These are phyloP conservation scores for Anagrus nilaparvatae DNA, from an alignment of 1,140 invertebrate genomes.

Conservation along the genomic window DNA sequence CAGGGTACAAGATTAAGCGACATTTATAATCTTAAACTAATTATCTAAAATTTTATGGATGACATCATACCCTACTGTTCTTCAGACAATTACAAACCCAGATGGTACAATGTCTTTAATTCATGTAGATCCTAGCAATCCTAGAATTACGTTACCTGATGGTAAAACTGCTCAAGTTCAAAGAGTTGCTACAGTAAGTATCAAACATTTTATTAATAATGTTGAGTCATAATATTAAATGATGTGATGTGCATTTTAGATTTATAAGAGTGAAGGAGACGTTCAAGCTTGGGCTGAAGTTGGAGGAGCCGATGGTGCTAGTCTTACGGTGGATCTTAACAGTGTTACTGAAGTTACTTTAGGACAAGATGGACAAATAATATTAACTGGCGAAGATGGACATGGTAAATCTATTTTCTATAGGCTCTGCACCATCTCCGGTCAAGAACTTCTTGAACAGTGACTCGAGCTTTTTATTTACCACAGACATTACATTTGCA, in stretches of 20 bases:
- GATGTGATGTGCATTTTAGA: slow-evolving; percentile 38
- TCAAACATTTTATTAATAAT: neutral
- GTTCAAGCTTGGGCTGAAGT: slow-evolving; percentile 72
- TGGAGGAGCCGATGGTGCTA: slow-evolving; percentile 51
- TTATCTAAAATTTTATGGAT: slow-evolving; percentile 35
- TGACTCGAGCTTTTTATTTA: slow-evolving; percentile 27
- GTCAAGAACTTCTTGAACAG: slow-evolving; percentile 42
- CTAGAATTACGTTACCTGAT: slow-evolving; percentile 89
- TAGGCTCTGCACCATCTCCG: slow-evolving; percentile 45
- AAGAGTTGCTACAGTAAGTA: slow-evolving; percentile 71
- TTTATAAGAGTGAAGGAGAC: slow-evolving; percentile 66
- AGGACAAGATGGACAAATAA: slow-evolving; percentile 87
- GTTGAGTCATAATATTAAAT: neutral
- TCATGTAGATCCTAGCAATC: slow-evolving; percentile 89
- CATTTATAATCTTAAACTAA: slow-evolving; percentile 32
- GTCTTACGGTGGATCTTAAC: slow-evolving; percentile 76
- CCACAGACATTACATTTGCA: slow-evolving; percentile 34
- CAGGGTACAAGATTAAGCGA: slow-evolving; percentile 76
- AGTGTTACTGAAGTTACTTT: slow-evolving; percentile 77
- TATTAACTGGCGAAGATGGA: slow-evolving; percentile 87
- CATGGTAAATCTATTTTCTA: slow-evolving; percentile 62
- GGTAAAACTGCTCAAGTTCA: slow-evolving; percentile 91
- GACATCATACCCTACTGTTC: slow-evolving; percentile 75
- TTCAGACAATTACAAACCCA: slow-evolving; percentile 92
- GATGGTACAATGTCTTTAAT: slow-evolving; percentile 94